Evolutionary conservation across 2,113 vertebrate genomes (phyloP), one percentile per base, ranked within the genome.

Genomic region (Halcyon senegalensis): DNA sequence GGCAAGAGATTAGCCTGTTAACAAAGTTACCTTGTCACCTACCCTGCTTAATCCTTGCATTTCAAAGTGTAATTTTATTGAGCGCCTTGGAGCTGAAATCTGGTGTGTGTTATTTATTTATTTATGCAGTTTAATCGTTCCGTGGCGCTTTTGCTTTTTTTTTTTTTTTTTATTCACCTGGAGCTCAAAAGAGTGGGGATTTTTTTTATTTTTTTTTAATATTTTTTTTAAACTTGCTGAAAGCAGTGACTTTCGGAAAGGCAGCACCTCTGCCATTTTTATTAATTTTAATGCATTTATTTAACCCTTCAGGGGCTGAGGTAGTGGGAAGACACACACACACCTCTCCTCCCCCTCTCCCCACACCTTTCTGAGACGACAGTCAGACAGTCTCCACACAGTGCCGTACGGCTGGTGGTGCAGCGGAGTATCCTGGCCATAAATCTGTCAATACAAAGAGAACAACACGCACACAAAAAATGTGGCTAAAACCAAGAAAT

Each of bases 371-470:
- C 63, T 1, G 37, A 93, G 89, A 80, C 94, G 62, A 91, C 94
- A 93, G 96, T 83, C 97, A 97, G 97, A 90, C 94, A 73, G 97
- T 97, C 97, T 97, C 95, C 96, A 68, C 93, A 44, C 62, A 69
- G 92, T 56, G 93, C 95, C 13, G 77, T 67, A 69, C 33, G 33
- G 87, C 93, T 92, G 90, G 68, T 84, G 92, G 43, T 73, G 88
- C 90, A 94, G 85, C 13, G 0, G 95, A 92, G 35, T 97, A 96
- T 97, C 96, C 88, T 60, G 80, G 58, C 93, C 94, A 95, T 97
- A 97, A 97, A 97, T 97, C 97, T 97, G 96, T 97, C 97, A 97
- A 97, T 96, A 96, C 96, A 96, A 97, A 97, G 97, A 95, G 97
- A 97, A 96, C 97, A 96, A 93, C 96, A 84, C 91, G 25, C 96